These are phyloP conservation scores for Folsomia candida DNA, from an alignment of 2,888 invertebrate genomes.

Conservation along the genomic window DNA sequence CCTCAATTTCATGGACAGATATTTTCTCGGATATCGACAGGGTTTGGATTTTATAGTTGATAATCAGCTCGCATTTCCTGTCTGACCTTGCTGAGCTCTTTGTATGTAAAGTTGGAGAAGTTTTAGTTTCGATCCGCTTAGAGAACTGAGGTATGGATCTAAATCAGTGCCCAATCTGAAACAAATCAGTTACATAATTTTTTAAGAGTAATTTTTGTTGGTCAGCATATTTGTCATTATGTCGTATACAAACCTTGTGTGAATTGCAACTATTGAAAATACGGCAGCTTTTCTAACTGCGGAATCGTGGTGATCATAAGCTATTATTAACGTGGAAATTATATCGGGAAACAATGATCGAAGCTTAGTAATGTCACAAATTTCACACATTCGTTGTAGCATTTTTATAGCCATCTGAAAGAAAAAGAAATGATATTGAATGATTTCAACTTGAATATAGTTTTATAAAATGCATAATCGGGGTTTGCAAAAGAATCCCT, in stretches of 20 bases:
- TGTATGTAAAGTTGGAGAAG: conserved; percentile 76
- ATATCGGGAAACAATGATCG: conserved; percentile 46
- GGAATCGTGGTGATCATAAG: conserved; percentile 87
- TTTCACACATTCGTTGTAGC: conserved; percentile 49
- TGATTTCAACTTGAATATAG: not conserved
- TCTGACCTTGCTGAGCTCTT: conserved; percentile 57
- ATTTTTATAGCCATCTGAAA: conserved; percentile 52
- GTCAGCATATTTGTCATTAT: not conserved
- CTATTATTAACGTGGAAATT: conserved; percentile 57
- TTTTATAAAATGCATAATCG: not conserved
- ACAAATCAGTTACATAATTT: conserved; percentile 33
- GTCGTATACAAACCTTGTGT: conserved; percentile 61
- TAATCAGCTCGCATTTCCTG: conserved; percentile 35
- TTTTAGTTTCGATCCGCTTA: conserved; percentile 87
- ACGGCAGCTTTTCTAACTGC: conserved; percentile 93
- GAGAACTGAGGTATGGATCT: conserved; percentile 70
- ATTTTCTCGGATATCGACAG: not conserved
- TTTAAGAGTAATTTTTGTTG: not conserved
- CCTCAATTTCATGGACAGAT: not conserved
- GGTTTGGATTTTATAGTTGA: not conserved
- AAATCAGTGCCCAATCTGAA: conserved; percentile 47
- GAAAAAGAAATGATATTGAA: conserved; percentile 7
- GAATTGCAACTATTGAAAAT: conserved; percentile 94
- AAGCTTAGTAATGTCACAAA: conserved; percentile 45
- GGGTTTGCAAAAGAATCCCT: not conserved